phyloP scores from a whole-genome alignment of 2,797 vertebrate genomes.

The Falco rusticolus region DNA sequence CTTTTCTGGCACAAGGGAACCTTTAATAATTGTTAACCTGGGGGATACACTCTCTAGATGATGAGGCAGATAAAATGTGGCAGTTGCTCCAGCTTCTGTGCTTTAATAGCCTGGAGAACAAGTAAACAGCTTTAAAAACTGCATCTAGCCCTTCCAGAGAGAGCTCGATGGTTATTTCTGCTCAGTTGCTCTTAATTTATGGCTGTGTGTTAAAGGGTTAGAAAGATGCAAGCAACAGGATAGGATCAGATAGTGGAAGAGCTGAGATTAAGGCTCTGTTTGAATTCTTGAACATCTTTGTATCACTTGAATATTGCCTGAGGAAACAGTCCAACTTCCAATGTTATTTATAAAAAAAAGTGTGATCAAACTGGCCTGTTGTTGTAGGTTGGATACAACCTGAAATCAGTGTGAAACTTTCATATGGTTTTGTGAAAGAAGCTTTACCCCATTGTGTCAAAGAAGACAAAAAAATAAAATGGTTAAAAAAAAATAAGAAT shows the following conservation, averaged over 20 bases:
- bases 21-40: background rate
- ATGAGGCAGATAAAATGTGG: background rate
- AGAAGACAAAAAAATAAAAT: background rate
- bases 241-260: background rate
- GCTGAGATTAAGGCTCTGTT: background rate
- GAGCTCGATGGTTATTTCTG: rapidly evolving
- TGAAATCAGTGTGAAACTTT: background rate
- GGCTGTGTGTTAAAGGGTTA: background rate
- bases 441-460: background rate
- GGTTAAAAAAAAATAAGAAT: background rate
- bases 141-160: background rate
- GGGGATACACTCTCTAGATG: background rate
- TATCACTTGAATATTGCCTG: background rate
- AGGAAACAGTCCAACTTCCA: background rate
- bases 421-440: background rate
- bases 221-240: background rate
- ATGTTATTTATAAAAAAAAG: background rate
- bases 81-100: background rate
- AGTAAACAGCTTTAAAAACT: background rate
- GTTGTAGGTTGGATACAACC: background rate
- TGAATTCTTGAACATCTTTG: background rate
- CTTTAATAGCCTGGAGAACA: background rate
- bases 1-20: background rate
- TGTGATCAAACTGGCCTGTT: background rate
- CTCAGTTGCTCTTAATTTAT: background rate